Evolutionary conservation across 1,140 invertebrate species (phyloP).

Genomic region (Musca domestica): DNA sequence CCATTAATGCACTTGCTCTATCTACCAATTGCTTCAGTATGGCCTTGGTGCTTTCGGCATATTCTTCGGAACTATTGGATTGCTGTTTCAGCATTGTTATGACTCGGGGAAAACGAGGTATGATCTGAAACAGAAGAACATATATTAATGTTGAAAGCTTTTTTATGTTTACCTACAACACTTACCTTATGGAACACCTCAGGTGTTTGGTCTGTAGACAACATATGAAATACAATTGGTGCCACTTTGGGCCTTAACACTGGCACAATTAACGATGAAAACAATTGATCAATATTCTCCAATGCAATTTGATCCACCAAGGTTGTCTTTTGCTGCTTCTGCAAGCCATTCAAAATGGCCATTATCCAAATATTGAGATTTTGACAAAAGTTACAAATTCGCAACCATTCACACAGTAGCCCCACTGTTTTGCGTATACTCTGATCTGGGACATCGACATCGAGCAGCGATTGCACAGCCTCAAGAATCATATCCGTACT

Average conservation of each 20-base stretch:
- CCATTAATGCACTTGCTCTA: conserved; percentile 54
- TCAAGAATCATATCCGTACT: conserved; percentile 49
- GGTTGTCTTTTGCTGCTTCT: conserved; percentile 54
- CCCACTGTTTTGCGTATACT: conserved; percentile 53
- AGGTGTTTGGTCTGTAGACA: conserved; percentile 55
- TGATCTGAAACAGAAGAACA: conserved; percentile 33
- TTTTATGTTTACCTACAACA: no score
- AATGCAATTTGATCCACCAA: conserved; percentile 57
- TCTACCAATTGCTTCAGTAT: conserved; percentile 57
- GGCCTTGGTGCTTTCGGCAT: conserved; percentile 49
- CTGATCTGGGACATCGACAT: conserved; percentile 49
- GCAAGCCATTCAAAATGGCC: conserved; percentile 57
- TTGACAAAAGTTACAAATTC: conserved; percentile 55
- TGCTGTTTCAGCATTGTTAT: conserved; percentile 41
- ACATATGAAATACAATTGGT: conserved; percentile 58
- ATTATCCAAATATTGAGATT: conserved; percentile 58
- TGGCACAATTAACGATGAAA: conserved; percentile 53
- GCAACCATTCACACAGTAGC: conserved; percentile 58
- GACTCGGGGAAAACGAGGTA: conserved; percentile 47
- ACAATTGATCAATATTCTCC: conserved; percentile 55
- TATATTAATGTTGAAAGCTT: neutral
- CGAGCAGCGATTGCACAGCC: conserved; percentile 55
- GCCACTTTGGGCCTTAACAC: conserved; percentile 54
- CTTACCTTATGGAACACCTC: conserved; percentile 55
- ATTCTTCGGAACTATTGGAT: conserved; percentile 41